Evolutionary conservation across 2,113 vertebrate species (phyloP), one percentile per base, ranked within the genome.

Genomic region (Parotia lawesii): DNA sequence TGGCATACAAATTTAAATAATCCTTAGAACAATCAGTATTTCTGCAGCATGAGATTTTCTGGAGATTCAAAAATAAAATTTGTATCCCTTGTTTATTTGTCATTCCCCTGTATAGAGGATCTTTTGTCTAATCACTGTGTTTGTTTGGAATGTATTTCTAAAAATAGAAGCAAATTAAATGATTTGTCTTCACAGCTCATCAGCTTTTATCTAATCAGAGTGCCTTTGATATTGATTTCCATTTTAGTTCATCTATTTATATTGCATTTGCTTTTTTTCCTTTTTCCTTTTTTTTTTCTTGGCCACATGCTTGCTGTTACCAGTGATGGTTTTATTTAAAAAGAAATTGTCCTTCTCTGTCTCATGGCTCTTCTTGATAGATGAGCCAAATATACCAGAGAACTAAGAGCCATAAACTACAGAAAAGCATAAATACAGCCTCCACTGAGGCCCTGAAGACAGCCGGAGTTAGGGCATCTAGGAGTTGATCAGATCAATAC

Each of bases 151-250:
- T 56, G 13, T 72, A 70, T 74, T 66, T n/a, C 60, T 86, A 94
- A 95, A 88, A 87, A 90, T 66, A 93, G 92, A 84, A 88, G 28
- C n/a, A 84, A 91, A 95, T 95, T 58, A 86, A 95, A 89, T 2
- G 0, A 86, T 86, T 95, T 90, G n/a, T 83, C 40, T 89, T 95
- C 25, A 62, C 7, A 16, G 50, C 37, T 95, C 85, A 90, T 67
- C 85, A 88, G 51, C 53, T 93, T 93, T 90, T 94, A 60, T 72
- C 38, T 93, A 94, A 93, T 86, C 90, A 96, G 62, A 66, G 56
- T 42, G 48, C 31, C 53, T 94, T 94, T 15, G 4, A 78, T 88
- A 90, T 42, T 83, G 44, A 95, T 85, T 94, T 91, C 53, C 71
- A 77, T 94, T 90, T 50, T 77, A 79, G 33, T 73, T 93, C 60